Percentiles rank a stretch among this genome's conserved stretches.
Conservation (phyloP, 23 tunicate species). For the Ciona savignyi region DNA sequence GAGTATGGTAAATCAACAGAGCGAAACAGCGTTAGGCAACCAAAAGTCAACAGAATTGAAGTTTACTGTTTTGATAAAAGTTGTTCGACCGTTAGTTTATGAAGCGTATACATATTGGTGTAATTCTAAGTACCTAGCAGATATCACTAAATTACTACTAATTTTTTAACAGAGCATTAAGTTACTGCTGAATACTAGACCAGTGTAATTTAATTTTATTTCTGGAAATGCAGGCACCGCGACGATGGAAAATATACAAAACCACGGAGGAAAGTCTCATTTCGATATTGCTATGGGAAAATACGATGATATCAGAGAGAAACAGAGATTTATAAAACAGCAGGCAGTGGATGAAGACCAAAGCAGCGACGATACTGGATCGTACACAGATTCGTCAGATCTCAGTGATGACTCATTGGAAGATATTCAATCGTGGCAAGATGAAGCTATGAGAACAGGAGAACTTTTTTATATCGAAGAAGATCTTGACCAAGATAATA, state of each 20-base stretch:
- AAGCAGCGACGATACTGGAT: conserved; percentile 9
- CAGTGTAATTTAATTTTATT: neutral
- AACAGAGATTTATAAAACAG: neutral
- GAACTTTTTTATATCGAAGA: conserved; percentile 55
- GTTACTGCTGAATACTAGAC: no score
- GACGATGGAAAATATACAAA: neutral
- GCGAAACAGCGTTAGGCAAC: neutral
- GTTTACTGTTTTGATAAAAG: no score
- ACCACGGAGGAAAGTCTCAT: neutral
- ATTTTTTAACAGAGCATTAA: no score
- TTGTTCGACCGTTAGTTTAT: no score
- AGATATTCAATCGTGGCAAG: conserved; percentile 34
- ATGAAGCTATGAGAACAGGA: conserved; percentile 48
- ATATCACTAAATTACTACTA: no score
- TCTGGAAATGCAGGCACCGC: neutral
- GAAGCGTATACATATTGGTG: no score
- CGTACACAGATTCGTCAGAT: conserved; percentile 24
- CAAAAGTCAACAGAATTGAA: no score
- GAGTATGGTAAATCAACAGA: neutral
- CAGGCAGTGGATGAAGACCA: neutral
- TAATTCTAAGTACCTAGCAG: no score
- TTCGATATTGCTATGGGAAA: neutral
- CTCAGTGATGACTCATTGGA: conserved; percentile 27
- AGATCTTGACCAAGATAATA: neutral
- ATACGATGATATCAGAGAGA: no score